These are phyloP conservation scores for Malacoctenus gilli DNA, from an alignment of 2,797 vertebrate genomes.

Conservation along the genomic window DNA sequence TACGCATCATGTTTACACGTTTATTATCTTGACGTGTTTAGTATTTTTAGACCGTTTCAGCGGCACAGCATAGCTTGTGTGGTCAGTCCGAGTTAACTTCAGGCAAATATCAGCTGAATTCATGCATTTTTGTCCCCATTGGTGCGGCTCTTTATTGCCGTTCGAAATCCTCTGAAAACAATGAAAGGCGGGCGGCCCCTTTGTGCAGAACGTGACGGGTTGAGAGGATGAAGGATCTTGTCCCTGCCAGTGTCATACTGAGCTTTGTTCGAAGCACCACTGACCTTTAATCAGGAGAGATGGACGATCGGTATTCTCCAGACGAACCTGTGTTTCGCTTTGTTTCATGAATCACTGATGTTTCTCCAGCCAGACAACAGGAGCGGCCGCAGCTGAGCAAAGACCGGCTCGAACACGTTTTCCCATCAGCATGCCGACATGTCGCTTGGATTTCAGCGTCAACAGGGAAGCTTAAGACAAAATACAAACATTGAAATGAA, in stretches of 20 bases:
- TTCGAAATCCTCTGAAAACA: constrained; percentile 5
- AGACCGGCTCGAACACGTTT: too few relatives aligned
- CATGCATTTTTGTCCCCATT: neutral
- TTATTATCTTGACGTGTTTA: constrained; percentile 17
- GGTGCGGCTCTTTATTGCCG: neutral
- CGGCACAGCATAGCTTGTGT: neutral
- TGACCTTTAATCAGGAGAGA: too few relatives aligned
- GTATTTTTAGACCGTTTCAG: constrained; percentile 30
- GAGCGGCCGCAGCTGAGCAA: too few relatives aligned
- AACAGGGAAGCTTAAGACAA: too few relatives aligned
- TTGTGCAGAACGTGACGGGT: neutral
- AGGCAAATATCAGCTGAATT: neutral
- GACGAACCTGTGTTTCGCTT: constrained; percentile 36
- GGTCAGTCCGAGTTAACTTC: constrained; percentile 11
- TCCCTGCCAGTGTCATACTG: too few relatives aligned
- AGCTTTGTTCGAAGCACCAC: too few relatives aligned
- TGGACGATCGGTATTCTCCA: constrained; percentile 22
- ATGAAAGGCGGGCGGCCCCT: constrained; percentile 2
- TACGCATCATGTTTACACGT: constrained; percentile 19
- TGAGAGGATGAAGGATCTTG: too few relatives aligned
- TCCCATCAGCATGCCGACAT: too few relatives aligned
- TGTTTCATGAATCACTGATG: constrained; percentile 26
- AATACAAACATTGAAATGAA: too few relatives aligned
- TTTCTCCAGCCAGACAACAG: constrained; percentile 12
- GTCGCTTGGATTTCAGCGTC: too few relatives aligned